Evolutionary conservation across 2,888 invertebrate species (phyloP), one percentile per base, ranked within the genome.

Genomic region (Noctua janthe): DNA sequence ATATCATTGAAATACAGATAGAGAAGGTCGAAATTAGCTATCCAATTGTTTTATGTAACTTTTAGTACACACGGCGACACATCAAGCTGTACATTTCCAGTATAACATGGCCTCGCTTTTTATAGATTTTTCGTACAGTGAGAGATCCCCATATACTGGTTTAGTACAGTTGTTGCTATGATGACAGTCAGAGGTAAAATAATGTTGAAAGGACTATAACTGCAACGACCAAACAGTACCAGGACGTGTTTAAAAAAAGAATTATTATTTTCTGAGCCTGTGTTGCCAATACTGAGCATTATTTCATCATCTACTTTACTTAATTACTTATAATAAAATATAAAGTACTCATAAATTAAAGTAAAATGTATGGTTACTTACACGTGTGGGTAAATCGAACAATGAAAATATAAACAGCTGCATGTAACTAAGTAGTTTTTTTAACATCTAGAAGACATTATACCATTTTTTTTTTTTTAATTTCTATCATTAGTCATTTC

Each of bases 21-120:
- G 8, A 67, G 39, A 77, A 85, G 74, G 75, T 56, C 35, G 59
- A 23, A 2, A 54, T n/a, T 51, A 81, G 81, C 75, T 80, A 78
- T 72, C 71, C 67, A 59, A 59, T 59, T 59, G 13, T n/a, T n/a
- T 77, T 79, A 75, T 13, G n/a, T 51, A 51, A 74, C 69, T 8
- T 10, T 1, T 47, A 43, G 47, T 10, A 47, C 47, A 43, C 43
- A 43, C 43, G 43, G 43, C 43, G 1, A 43, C 43, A 43, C 7
- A 43, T 43, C 7, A 43, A 7, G 43, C 43, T 43, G 7, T 43
- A 43, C 7, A 7, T 43, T 7, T 43, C 43, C 43, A 43, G 43
- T 43, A 43, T 43, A 43, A 43, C 43, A 43, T 43, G 43, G 43
- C 43, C 43, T 43, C 43, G 43, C 43, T 43, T 43, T 43, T 8